Conservation (phyloP, 2,113 vertebrate genomes). For the Lasiurus borealis region DNA sequence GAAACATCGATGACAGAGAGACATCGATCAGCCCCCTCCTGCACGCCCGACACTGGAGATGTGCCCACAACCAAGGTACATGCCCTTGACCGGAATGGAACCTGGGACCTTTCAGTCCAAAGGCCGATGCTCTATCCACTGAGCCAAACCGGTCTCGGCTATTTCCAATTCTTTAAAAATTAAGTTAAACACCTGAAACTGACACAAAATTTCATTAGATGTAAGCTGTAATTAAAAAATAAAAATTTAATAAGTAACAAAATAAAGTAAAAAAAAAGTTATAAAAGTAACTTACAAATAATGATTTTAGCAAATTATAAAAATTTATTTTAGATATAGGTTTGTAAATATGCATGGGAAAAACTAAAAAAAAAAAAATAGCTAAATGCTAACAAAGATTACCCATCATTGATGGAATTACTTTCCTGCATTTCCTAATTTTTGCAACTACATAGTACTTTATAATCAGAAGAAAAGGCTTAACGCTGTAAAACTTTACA, state of each 20-base stretch:
- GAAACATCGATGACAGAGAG: too few relatives aligned
- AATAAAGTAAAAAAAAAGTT: background rate
- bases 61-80: too few relatives aligned
- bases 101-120: too few relatives aligned
- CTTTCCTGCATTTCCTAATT: background rate
- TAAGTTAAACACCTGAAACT: background rate
- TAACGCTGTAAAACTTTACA: slow-evolving; percentile 18
- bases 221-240: background rate
- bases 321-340: background rate
- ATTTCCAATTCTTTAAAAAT: slow-evolving; percentile 4
- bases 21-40: too few relatives aligned
- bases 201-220: background rate
- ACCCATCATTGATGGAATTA: background rate
- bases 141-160: too few relatives aligned
- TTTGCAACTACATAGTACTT: background rate
- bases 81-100: too few relatives aligned
- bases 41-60: too few relatives aligned
- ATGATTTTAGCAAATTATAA: background rate
- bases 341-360: background rate
- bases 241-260: background rate
- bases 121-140: too few relatives aligned
- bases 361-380: slow-evolving; percentile 10
- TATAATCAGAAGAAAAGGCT: background rate
- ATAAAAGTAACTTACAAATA: background rate
- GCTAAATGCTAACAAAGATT: background rate